These are phyloP conservation scores for Triplophysa bombifrons DNA, from an alignment of 2,797 vertebrate species.

Conservation along the genomic window DNA sequence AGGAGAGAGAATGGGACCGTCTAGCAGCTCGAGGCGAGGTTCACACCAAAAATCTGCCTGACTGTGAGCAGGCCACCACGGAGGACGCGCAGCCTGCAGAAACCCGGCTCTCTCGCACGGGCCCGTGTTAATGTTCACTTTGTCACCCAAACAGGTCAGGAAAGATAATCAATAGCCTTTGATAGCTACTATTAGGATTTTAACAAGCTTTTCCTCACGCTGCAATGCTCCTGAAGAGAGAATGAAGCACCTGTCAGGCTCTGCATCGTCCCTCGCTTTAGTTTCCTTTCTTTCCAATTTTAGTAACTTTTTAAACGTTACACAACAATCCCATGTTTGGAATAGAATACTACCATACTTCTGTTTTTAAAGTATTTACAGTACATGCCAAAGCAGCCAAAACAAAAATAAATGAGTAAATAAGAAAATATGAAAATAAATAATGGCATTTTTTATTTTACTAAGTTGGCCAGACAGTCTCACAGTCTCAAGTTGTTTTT, in stretches of 20 bases:
- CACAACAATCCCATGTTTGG: neutral
- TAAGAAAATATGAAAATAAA: neutral
- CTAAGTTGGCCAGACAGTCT: neutral
- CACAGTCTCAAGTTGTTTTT: conserved; percentile 2
- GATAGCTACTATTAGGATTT: conserved; percentile 81
- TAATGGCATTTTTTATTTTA: neutral
- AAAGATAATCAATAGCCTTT: conserved; percentile 89
- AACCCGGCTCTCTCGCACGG: conserved; percentile 58
- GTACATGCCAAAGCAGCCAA: no score
- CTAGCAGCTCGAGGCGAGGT: conserved; percentile 55
- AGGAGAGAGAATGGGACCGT: conserved; percentile 71
- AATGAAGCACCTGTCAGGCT: conserved; percentile 62
- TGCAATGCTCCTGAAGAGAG: conserved; percentile 72
- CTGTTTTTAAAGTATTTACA: no score
- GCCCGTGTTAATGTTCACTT: conserved; percentile 81
- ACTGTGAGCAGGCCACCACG: conserved; percentile 62
- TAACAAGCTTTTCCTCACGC: conserved; percentile 82
- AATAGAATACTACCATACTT: neutral
- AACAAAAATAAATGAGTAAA: no score
- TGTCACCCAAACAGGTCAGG: conserved; percentile 83
- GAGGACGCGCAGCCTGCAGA: conserved; percentile 69
- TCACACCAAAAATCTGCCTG: conserved; percentile 38
- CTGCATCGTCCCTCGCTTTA: conserved; percentile 26
- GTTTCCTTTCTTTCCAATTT: conserved; percentile 34
- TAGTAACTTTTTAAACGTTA: conserved; percentile 41